Percentiles rank a stretch among this genome's conserved stretches.
Evolutionary conservation across 2,113 vertebrate genomes (phyloP).

Genomic region (Muntiacus reevesi): DNA sequence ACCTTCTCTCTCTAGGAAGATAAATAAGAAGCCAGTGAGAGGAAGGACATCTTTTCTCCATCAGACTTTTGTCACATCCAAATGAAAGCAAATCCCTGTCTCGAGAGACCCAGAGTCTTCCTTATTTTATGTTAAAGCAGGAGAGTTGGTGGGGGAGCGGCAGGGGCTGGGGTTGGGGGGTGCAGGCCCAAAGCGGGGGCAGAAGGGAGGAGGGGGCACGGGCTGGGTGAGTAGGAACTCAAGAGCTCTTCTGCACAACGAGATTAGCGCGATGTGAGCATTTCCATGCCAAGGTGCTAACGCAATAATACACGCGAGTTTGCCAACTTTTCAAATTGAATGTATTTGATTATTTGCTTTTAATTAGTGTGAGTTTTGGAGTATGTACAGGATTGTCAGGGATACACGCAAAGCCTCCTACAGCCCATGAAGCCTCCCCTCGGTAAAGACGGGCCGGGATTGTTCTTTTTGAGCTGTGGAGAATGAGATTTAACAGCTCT

Average conservation of each 20-base stretch:
- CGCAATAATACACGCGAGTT: constrained; percentile 86
- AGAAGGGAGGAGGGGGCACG: constrained; percentile 23
- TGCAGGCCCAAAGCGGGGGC: neutral
- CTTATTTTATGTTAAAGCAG: constrained; percentile 52
- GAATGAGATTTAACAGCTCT: constrained; percentile 84
- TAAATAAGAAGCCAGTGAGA: neutral
- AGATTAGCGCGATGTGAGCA: constrained; percentile 83
- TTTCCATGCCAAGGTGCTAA: constrained; percentile 89
- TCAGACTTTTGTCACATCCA: neutral
- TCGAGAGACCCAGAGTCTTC: neutral
- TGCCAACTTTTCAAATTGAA: constrained; percentile 91
- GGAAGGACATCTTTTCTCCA: neutral
- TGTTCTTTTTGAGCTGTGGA: constrained; percentile 84
- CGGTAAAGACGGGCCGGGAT: constrained; percentile 75
- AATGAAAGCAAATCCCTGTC: neutral
- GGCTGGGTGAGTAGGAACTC: constrained; percentile 74
- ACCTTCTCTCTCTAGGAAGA: neutral
- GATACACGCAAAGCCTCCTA: constrained; percentile 82
- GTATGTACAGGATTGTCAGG: constrained; percentile 88
- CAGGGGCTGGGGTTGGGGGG: neutral
- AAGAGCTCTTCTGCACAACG: constrained; percentile 86
- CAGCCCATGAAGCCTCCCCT: constrained; percentile 76
- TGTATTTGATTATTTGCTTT: constrained; percentile 91
- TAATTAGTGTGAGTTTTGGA: constrained; percentile 91
- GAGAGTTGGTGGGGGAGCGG: neutral